Evolutionary conservation across 2,113 vertebrate species (phyloP).

Genomic region (Osmerus eperlanus): DNA sequence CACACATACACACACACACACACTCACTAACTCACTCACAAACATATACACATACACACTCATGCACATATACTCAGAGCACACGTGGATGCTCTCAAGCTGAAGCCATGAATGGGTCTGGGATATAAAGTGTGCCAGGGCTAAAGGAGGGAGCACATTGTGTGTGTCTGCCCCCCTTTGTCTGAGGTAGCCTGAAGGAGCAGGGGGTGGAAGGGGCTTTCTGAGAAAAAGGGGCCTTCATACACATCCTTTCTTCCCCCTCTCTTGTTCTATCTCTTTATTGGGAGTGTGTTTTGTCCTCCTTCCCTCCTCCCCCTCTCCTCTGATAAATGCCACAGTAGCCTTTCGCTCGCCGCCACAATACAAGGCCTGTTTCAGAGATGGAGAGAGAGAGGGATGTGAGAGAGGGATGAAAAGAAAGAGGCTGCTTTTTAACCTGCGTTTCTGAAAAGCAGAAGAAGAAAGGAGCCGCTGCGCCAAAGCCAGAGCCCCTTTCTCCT

Average conservation of each 20-base stretch:
- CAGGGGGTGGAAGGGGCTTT: constrained; percentile 45
- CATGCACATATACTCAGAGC: constrained; percentile 24
- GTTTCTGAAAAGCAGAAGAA: constrained; percentile 66
- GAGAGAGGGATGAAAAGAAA: constrained; percentile 55
- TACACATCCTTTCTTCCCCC: constrained; percentile 72
- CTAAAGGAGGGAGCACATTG: constrained; percentile 62
- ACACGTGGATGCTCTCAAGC: constrained; percentile 54
- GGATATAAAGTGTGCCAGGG: constrained; percentile 69
- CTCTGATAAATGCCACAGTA: constrained; percentile 78
- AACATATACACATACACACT: constrained; percentile 24
- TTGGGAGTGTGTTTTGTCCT: constrained; percentile 75
- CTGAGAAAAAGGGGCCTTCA: constrained; percentile 67
- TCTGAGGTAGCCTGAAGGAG: constrained; percentile 63
- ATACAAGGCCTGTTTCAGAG: constrained; percentile 72
- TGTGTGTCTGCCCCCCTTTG: constrained; percentile 62
- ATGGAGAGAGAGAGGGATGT: constrained; percentile 30
- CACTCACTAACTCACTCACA: constrained; percentile 24
- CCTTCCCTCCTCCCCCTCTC: constrained; percentile 33
- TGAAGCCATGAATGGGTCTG: constrained; percentile 60
- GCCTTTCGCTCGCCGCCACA: constrained; percentile 71
- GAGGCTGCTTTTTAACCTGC: constrained; percentile 74
- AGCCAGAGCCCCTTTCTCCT: constrained; percentile 53
- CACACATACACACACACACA: constrained; percentile 43
- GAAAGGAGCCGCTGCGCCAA: constrained; percentile 50
- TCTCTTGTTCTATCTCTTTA: constrained; percentile 78